Evolutionary conservation across 2,888 invertebrate genomes (phyloP).

Genomic region (Caenorhabditis wallacei): DNA sequence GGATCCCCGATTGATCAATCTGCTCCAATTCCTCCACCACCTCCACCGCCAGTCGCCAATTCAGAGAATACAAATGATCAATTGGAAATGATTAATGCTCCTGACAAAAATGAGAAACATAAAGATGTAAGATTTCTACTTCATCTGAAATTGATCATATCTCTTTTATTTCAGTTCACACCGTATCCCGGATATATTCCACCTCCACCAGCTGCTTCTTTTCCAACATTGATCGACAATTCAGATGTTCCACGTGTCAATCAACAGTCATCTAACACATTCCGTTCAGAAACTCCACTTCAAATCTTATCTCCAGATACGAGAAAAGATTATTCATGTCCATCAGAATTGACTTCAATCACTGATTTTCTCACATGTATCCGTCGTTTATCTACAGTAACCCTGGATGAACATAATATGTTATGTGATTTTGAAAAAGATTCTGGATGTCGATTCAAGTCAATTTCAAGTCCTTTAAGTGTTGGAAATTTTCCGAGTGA

Average conservation of each 20-base stretch:
- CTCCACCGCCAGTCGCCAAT: slow-evolving; percentile 33
- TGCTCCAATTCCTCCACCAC: slow-evolving; percentile 53
- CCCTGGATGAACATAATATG: slow-evolving; percentile 63
- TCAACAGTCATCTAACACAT: slow-evolving; percentile 62
- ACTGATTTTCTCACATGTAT: slow-evolving; percentile 67
- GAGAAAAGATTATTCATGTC: slow-evolving; percentile 50
- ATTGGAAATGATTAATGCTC: slow-evolving; percentile 59
- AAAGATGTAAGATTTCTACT: neutral
- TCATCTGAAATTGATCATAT: neutral
- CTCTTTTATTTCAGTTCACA: slow-evolving; percentile 35
- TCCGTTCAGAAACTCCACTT: slow-evolving; percentile 54
- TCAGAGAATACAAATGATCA: slow-evolving; percentile 17
- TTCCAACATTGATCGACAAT: slow-evolving; percentile 60
- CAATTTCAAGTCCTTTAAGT: slow-evolving; percentile 61
- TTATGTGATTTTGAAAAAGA: slow-evolving; percentile 67
- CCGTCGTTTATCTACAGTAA: slow-evolving; percentile 59
- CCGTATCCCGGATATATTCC: slow-evolving; percentile 75
- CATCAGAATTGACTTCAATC: slow-evolving; percentile 50
- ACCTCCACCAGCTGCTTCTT: slow-evolving; percentile 65
- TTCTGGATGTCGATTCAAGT: slow-evolving; percentile 67
- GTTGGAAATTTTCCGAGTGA: slow-evolving; percentile 62
- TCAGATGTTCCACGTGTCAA: slow-evolving; percentile 34
- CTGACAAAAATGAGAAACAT: neutral
- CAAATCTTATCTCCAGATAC: slow-evolving; percentile 29
- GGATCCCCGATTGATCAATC: slow-evolving; percentile 49